Conservation (phyloP, 2,797 vertebrate genomes). For the Manis crassicaudata region DNA sequence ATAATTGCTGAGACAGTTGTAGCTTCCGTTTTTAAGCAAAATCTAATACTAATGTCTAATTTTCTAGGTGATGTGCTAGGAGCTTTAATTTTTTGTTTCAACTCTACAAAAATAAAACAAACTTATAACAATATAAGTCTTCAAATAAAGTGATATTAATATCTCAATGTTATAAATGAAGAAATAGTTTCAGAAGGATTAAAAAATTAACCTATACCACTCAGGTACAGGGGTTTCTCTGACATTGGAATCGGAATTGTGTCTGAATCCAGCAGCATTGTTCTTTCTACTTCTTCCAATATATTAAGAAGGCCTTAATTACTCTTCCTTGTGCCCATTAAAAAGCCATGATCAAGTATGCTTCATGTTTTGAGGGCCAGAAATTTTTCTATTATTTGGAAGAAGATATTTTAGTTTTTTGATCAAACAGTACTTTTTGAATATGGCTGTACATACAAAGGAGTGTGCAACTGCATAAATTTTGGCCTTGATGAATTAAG, state of each 20-base stretch:
- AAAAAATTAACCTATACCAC: background rate
- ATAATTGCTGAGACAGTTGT: background rate
- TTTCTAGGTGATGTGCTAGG: background rate
- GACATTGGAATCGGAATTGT: background rate
- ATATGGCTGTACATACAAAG: background rate
- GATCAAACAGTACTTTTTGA: background rate
- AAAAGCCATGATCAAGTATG: conserved; percentile 18
- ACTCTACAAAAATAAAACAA: background rate
- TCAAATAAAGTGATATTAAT: background rate
- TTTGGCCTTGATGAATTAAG: conserved; percentile 69
- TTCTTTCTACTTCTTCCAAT: background rate
- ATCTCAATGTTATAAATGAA: conserved; percentile 17
- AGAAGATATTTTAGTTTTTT: conserved; percentile 35
- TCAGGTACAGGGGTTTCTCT: background rate
- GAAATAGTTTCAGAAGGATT: background rate
- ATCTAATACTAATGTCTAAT: background rate
- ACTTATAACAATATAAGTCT: background rate
- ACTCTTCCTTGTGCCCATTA: background rate
- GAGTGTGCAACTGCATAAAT: conserved; percentile 61
- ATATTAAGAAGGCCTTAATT: conserved; percentile 17
- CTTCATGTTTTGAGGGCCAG: conserved; percentile 23
- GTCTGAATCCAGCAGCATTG: background rate
- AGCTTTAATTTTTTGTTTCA: conserved; percentile 28
- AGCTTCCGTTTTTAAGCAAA: conserved; percentile 7
- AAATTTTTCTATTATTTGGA: conserved; percentile 22